phyloP scores from a whole-genome alignment of 2,888 invertebrate genomes.

The Meteorus colon region DNA sequence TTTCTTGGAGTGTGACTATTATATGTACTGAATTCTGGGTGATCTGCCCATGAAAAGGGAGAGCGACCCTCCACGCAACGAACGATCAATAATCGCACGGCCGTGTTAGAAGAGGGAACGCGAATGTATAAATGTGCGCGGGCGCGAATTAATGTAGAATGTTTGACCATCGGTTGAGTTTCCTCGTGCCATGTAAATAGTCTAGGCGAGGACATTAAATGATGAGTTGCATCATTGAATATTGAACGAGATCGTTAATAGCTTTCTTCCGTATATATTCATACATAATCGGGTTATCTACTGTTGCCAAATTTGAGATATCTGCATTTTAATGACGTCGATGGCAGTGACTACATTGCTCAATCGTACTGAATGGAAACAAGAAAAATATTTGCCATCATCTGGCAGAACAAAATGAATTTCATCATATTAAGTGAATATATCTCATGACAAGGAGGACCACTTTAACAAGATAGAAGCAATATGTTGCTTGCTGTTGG shows the following conservation, averaged over 20 bases:
- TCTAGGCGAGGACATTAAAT: slow-evolving; percentile 14
- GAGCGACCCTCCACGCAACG: slow-evolving; percentile 22
- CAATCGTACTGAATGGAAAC: neutral
- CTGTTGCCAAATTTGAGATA: neutral
- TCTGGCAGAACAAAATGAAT: slow-evolving; percentile 26
- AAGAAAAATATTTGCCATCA: slow-evolving; percentile 25
- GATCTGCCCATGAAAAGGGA: slow-evolving; percentile 38
- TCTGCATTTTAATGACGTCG: neutral
- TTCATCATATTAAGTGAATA: neutral
- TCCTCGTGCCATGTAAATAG: slow-evolving; percentile 37
- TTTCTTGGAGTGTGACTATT: neutral
- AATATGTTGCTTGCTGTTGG: slow-evolving; percentile 77
- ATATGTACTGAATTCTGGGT: slow-evolving; percentile 25
- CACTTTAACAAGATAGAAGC: slow-evolving; percentile 54
- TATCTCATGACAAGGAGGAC: slow-evolving; percentile 27
- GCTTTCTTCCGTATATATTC: neutral
- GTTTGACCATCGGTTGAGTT: slow-evolving; percentile 20
- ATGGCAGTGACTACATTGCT: neutral
- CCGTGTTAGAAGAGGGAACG: slow-evolving; percentile 22
- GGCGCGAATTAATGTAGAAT: slow-evolving; percentile 26
- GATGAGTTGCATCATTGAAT: neutral
- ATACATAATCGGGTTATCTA: neutral
- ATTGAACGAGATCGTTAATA: neutral
- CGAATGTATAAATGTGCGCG: slow-evolving; percentile 21
- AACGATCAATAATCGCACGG: slow-evolving; percentile 43